These are phyloP conservation scores for Thamnaconus septentrionalis DNA, from an alignment of 2,113 vertebrate species.

Conservation along the genomic window DNA sequence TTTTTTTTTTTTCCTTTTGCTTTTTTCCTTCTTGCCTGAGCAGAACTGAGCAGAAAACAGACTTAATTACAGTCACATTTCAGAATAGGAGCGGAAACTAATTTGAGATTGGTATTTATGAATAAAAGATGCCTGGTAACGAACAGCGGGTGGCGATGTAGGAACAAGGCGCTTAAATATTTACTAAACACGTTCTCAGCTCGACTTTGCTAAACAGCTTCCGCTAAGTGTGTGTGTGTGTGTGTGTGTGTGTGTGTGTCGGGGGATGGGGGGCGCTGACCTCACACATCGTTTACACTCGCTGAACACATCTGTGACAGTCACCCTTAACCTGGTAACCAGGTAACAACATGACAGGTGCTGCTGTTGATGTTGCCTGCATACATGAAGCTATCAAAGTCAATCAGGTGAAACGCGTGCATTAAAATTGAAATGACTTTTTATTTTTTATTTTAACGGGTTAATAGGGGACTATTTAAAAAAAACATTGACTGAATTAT, in stretches of 20 bases:
- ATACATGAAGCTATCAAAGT: neutral
- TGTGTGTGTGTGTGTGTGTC: constrained; percentile 5
- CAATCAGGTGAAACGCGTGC: too few relatives aligned
- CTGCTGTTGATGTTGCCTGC: neutral
- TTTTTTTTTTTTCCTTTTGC: too few relatives aligned
- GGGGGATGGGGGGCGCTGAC: constrained; percentile 4
- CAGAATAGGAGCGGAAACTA: constrained; percentile 68
- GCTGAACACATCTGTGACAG: constrained; percentile 9
- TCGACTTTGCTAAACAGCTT: constrained; percentile 48
- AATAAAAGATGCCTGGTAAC: constrained; percentile 78
- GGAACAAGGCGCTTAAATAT: constrained; percentile 75
- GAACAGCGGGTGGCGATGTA: constrained; percentile 69
- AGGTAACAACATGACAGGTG: neutral
- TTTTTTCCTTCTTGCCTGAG: constrained; percentile 14
- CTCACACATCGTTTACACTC: constrained; percentile 12
- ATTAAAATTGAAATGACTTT: too few relatives aligned
- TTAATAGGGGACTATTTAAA: too few relatives aligned
- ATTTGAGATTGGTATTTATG: constrained; percentile 77
- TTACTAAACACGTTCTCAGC: constrained; percentile 63
- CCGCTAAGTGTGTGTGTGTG: constrained; percentile 14
- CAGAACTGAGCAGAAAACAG: constrained; percentile 58
- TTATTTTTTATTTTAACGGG: too few relatives aligned
- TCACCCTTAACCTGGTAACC: neutral
- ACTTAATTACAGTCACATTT: constrained; percentile 78
- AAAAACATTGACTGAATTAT: too few relatives aligned